Percentiles rank a stretch among this genome's conserved stretches.
These are phyloP conservation scores for Aythya baeri DNA, from an alignment of 2,113 vertebrate species.

Conservation along the genomic window DNA sequence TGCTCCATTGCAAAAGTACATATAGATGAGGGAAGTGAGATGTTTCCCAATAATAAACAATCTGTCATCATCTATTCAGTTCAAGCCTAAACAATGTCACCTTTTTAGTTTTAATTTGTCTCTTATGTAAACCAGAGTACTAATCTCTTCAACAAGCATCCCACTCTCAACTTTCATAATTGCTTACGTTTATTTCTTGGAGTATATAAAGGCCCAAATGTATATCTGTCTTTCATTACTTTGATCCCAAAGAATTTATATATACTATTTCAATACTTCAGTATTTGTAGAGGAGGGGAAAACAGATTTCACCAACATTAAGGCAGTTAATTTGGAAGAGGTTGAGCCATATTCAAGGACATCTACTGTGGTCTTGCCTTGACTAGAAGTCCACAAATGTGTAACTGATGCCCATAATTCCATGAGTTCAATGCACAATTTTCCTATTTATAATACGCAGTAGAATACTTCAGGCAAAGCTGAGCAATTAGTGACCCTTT, in stretches of 20 bases:
- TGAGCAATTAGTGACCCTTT: background rate
- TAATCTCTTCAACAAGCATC: conserved; percentile 35
- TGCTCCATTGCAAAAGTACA: background rate
- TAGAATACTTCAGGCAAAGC: background rate
- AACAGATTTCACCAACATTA: background rate
- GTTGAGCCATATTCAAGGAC: background rate
- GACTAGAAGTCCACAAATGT: background rate
- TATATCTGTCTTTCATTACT: background rate
- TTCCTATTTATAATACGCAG: background rate
- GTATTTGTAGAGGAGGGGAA: background rate
- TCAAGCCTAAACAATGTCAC: background rate
- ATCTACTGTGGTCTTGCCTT: background rate
- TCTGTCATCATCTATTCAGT: conserved; percentile 23
- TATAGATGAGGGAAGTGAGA: background rate
- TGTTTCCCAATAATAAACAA: conserved; percentile 26
- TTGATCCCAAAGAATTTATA: background rate
- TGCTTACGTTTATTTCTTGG: background rate
- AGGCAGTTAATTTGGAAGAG: background rate
- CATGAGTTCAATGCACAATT: background rate
- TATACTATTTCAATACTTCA: background rate
- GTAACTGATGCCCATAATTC: background rate
- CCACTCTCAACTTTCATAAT: conserved; percentile 1
- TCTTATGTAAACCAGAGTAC: background rate
- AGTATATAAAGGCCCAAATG: background rate
- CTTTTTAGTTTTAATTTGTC: background rate